Evolutionary conservation across 1,140 invertebrate species (phyloP).

Genomic region (Ceratina calcarata): DNA sequence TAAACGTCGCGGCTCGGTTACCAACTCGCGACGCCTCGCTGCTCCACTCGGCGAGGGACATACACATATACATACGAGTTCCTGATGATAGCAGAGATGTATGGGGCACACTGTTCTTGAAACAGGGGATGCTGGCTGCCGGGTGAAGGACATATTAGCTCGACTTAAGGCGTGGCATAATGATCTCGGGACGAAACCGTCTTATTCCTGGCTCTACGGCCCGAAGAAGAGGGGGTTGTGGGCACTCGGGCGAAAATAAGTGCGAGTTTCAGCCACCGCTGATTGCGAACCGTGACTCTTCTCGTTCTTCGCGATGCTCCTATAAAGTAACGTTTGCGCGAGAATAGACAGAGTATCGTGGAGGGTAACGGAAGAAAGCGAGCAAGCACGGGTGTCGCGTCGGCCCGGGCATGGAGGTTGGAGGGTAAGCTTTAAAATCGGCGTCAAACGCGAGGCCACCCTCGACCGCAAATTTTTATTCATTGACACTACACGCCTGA

Average conservation of each 20-base stretch:
- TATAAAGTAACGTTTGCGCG: constrained; percentile 64
- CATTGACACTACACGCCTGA: constrained; percentile 78
- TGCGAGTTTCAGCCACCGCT: constrained; percentile 74
- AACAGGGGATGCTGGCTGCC: constrained; percentile 7
- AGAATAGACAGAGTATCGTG: constrained; percentile 42
- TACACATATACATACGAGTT: constrained; percentile 9
- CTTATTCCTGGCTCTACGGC: constrained; percentile 61
- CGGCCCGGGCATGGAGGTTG: constrained; percentile 1
- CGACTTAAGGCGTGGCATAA: constrained; percentile 80
- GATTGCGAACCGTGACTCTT: constrained; percentile 73
- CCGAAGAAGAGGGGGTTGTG: constrained; percentile 49
- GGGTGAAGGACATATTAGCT: constrained; percentile 77
- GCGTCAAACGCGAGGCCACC: constrained; percentile 73
- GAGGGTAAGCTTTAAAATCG: constrained; percentile 73
- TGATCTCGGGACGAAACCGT: constrained; percentile 75
- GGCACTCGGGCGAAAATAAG: constrained; percentile 77
- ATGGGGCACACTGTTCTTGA: neutral
- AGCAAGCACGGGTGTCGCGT: neutral
- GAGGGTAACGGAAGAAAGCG: constrained; percentile 34
- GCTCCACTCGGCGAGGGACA: constrained; percentile 29
- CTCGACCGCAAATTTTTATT: constrained; percentile 79
- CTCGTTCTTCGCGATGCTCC: constrained; percentile 51
- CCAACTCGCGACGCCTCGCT: constrained; percentile 55
- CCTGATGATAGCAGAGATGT: constrained; percentile 46
- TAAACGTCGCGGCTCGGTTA: constrained; percentile 64